Evolutionary conservation across 2,113 vertebrate species (phyloP).

Genomic region (Ceuthmochares aereus): DNA sequence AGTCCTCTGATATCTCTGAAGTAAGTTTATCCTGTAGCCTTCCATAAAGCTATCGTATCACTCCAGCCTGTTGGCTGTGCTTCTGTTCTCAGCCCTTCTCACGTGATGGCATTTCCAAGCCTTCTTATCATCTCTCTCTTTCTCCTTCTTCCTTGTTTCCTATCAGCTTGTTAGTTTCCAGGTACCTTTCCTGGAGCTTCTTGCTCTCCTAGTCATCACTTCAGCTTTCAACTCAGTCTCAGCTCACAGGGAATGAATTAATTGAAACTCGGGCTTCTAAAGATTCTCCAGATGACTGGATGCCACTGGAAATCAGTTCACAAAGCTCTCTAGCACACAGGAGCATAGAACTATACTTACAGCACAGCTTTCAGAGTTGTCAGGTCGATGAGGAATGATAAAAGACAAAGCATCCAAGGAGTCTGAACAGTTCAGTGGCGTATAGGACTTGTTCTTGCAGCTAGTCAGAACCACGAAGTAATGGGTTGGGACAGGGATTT

Average conservation of each 20-base stretch:
- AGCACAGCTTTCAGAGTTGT: conserved; percentile 88
- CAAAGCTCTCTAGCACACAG: not conserved
- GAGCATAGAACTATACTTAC: conserved; percentile 79
- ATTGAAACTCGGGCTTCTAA: not conserved
- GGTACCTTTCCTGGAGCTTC: not conserved
- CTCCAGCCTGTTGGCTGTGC: not conserved
- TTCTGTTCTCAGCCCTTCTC: not conserved
- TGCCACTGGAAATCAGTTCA: not conserved
- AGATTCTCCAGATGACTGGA: not conserved
- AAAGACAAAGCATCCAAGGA: conserved; percentile 81
- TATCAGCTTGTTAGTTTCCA: not conserved
- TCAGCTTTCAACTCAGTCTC: not conserved
- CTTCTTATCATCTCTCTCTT: not conserved
- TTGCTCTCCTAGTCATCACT: not conserved
- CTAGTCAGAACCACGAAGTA: conserved; percentile 92
- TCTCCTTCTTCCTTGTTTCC: not conserved
- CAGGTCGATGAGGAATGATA: conserved; percentile 88
- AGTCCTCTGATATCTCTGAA: not conserved
- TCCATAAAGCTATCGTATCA: not conserved
- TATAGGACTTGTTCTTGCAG: conserved; percentile 76
- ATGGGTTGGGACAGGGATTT: conserved; percentile 86
- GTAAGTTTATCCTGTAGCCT: not conserved
- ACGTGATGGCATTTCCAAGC: not conserved
- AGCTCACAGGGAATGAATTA: not conserved
- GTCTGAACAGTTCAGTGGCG: conserved; percentile 75